Evolutionary conservation across 2,888 invertebrate species (phyloP), one percentile per base, ranked within the genome.

Genomic region (Troides aeacus): DNA sequence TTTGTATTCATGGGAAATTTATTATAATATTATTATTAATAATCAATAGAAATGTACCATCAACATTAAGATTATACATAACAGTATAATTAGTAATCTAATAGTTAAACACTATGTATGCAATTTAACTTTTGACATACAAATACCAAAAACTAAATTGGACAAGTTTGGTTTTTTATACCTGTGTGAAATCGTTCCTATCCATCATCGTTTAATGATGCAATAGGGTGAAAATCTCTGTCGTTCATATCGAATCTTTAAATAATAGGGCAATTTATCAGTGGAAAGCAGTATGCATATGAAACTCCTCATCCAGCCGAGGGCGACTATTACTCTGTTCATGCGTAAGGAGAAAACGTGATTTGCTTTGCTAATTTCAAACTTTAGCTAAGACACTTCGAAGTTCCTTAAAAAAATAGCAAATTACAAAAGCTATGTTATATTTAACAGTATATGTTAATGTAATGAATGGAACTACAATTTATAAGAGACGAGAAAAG

Each of bases 221-320:
- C 75, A 76, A 73, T 79, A 79, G 81, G 75, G 73, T 75, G 81
- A 78, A 83, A 88, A 83, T 85, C 85, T 83, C 87, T 87, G 88
- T 88, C 88, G 78, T 85, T 85, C 79, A 72, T 78, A 80, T 78
- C 81, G 84, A 87, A 88, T 89, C 85, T 87, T 85, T 82, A 88
- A 75, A 83, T 87, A 90, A 91, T 91, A 79, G 86, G 84, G 83
- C 80, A 81, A 90, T 92, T 90, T 92, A 80, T 92, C 88, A 89
- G 79, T 74, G 78, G 73, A 77, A 76, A 82, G 80, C 84, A 83
- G 82, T 88, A 87, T 89, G 90, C 92, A 90, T 91, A 85, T 89
- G 85, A 85, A 86, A 86, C 86, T 85, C 80, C 79, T 82, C 81
- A 80, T 79, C 78, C 74, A 72, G 77, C 83, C 82, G 80, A 78